These are phyloP conservation scores for Rapana venosa DNA, from an alignment of 2,888 invertebrate genomes.

Conservation along the genomic window DNA sequence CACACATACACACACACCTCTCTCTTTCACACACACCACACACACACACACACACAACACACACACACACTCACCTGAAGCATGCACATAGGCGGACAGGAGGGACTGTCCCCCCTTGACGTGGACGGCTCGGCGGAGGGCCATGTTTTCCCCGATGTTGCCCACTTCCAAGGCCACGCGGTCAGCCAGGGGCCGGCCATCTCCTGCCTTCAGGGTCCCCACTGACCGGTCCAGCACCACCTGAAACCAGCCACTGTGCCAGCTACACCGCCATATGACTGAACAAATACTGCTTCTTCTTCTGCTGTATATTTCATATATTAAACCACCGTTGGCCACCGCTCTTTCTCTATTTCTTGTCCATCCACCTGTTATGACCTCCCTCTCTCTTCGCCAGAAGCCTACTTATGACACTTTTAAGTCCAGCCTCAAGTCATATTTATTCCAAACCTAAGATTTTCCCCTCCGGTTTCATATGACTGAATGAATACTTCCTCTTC, in stretches of 20 bases:
- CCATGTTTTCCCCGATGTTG: constrained; percentile 93
- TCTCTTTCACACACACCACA: too few relatives aligned
- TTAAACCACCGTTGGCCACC: too few relatives aligned
- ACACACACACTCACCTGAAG: constrained; percentile 80
- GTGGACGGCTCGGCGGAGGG: constrained; percentile 87
- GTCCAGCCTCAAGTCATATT: too few relatives aligned
- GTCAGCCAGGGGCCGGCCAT: constrained; percentile 87
- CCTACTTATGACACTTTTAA: too few relatives aligned
- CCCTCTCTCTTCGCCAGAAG: too few relatives aligned
- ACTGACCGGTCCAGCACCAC: constrained; percentile 56
- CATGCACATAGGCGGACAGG: constrained; percentile 84
- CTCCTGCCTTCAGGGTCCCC: constrained; percentile 53
- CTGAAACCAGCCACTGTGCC: constrained; percentile 10
- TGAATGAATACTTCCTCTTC: too few relatives aligned
- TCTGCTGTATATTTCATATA: too few relatives aligned
- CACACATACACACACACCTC: too few relatives aligned
- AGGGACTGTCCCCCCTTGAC: constrained; percentile 59
- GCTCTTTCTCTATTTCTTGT: too few relatives aligned
- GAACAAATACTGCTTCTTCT: not conserved
- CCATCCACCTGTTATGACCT: too few relatives aligned
- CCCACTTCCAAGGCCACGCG: constrained; percentile 91
- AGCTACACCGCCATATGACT: not conserved
- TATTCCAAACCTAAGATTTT: too few relatives aligned
- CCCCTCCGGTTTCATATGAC: too few relatives aligned
- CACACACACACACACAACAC: not conserved